Evolutionary conservation across 2,797 vertebrate species (phyloP), one percentile per base, ranked within the genome.

Genomic region (Apogon hyalosoma): DNA sequence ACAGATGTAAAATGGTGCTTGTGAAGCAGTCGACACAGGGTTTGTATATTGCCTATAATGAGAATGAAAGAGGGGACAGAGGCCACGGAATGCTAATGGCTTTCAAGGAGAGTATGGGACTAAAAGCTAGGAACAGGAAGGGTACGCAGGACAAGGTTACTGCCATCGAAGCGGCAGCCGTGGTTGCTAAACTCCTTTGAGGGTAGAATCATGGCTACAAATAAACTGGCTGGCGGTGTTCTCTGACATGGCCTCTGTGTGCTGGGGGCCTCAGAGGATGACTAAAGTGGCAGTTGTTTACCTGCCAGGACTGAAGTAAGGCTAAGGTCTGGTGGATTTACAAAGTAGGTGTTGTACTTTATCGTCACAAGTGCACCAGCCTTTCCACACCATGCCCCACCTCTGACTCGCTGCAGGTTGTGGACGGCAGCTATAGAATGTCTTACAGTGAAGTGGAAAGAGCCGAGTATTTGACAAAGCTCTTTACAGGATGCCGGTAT

Each of bases 231-330:
- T 67, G 47, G 4, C 13, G 24, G 43, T 41, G 42, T n/a, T 67
- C 49, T 19, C 6, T 47, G 21, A 53, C 60, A 63, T 65, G 28
- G 40, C 33, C 61, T 63, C 0, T 42, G 9, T 72, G 48, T 48
- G 39, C 42, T 45, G 8, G 51, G 53, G n/a, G 43, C 38, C 43
- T 65, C 53, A 66, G 33, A 56, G 48, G 49, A 40, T 5, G 36
- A 70, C 19, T 50, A 16, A 75, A 65, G 38, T 75, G 60, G 12
- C 16, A 57, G 14, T 61, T 72, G 39, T 69, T 45, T 39, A 62
- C 21, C 41, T 55, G 63, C 42, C 50, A 38, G 41, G 31, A 45
- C 33, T 50, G 13, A 31, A 57, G 24, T 15, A 14, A 45, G 62
- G 40, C 57, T n/a, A 73, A 49, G 21, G 56, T 47, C 11, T 66